Base-by-base conservation (phyloP, 2,113 vertebrate genomes). In the Leuciscus idus region DNA sequence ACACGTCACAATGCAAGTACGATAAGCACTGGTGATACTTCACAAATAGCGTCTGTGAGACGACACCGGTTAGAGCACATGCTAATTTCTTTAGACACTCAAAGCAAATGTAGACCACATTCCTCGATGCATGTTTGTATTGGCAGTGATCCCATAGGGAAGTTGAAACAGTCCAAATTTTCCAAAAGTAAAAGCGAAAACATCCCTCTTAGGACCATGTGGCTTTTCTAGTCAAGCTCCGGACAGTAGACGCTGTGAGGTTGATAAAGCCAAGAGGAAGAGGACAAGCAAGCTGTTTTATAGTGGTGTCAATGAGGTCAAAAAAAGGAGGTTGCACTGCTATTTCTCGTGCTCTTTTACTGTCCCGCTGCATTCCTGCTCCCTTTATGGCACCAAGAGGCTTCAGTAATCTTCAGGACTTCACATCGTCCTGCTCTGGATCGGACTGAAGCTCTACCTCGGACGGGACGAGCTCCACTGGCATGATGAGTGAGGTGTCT, bases 401-500 rank as follows among this genome's bases (percentile, higher is more conserved):
- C 55, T 57, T 23, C 6, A 23, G 7, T 57, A 3, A 23, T 52
- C n/a, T 43, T 98, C 96, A 97, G 57, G 96, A 98, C 91, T 98
- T 99, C 92, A 93, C 91, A 85, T 95, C 96, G 62, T 96, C 95
- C 23, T 94, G 95, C 90, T 96, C 97, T 85, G 95, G 96, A 84
- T 97, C 97, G 4, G 94, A 95, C 89, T 97, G 97, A 88, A 97
- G 95, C 83, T 98, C 96, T 66, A 96, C 90, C 0, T 97, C 96
- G 0, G 96, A 98, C 72, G 97, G 93, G 91, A 95, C 95, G 26
- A 97, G 94, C 76, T 97, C 97, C 93, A 96, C 92, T 0, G 96
- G 96, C 95, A 95, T 93, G 81, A 97, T 97, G 85, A 97, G 85
- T 0, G 98, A 99, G 46, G 96, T 96, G 92, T 98, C 97, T 0